Evolutionary conservation across 2,113 vertebrate species (phyloP), one percentile per base, ranked within the genome.

Genomic region (Lepus europaeus): DNA sequence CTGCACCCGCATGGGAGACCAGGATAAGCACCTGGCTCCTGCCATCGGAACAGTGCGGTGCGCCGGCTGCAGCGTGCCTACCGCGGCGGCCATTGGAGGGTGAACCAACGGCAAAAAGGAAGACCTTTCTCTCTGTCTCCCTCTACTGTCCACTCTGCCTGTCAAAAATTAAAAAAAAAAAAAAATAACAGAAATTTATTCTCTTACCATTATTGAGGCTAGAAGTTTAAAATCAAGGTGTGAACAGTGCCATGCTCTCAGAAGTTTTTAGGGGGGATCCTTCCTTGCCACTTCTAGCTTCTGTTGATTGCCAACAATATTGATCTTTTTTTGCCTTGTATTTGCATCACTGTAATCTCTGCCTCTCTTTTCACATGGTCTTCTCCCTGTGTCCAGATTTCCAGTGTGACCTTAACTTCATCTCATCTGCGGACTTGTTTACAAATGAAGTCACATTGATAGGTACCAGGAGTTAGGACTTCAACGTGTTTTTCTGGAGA

Each of bases 361-460:
- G 25, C 31, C 31, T 68, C 25, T 79, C 19, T 69, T 61, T 80
- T 74, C 13, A 45, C 9, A 4, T 70, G 85, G 17, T 45, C 16
- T 84, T 78, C 72, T 72, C 12, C 23, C 19, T 79, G 63, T 92
- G 25, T 85, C 49, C 29, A 59, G 0, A 45, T 87, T 90, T 91
- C 36, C 11, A 93, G 63, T 51, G 33, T 78, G 45, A 93, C 22
- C 6, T 70, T 92, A 89, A 76, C 22, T 64, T 69, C 59, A 59
- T 90, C 85, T 53, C 2, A 63, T 69, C n/a, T 74, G 31, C 59
- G 84, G 39, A 51, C 51, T 20, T 68, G 4, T 96, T 78, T 74
- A 16, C 64, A 87, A 84, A 83, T 61, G 84, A 90, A 14, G 66
- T 87, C 7, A 77, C 63, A 81, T 90, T 90, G 87, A 69, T 14